These are phyloP conservation scores for Neosilurus mollespiculum DNA, from an alignment of 2,797 vertebrate genomes.

Conservation along the genomic window DNA sequence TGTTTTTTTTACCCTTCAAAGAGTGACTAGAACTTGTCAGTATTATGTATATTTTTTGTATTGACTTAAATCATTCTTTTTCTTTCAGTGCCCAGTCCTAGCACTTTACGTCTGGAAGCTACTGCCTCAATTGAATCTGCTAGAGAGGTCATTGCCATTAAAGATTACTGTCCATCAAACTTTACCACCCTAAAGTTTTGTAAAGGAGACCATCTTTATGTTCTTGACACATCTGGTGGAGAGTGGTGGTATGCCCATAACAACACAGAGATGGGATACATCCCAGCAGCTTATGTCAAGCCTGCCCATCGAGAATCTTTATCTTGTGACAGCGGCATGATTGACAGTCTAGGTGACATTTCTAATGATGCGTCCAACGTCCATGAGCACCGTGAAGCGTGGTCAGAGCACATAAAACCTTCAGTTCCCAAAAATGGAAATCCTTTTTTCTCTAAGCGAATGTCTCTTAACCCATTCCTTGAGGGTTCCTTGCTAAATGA, in stretches of 20 bases:
- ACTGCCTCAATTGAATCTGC: conserved; percentile 83
- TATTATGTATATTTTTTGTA: neutral
- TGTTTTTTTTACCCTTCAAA: neutral
- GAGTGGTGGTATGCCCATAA: conserved; percentile 99
- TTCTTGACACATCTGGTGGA: conserved; percentile 87
- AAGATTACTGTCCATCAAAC: conserved; percentile 92
- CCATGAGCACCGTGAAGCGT: conserved; percentile 84
- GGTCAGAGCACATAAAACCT: conserved; percentile 72
- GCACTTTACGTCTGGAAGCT: conserved; percentile 85
- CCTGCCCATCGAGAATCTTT: conserved; percentile 82
- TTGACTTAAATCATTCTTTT: neutral
- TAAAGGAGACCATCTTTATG: conserved; percentile 92
- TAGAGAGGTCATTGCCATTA: conserved; percentile 91
- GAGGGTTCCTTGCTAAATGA: conserved; percentile 69
- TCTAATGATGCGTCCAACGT: conserved; percentile 83
- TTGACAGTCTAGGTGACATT: conserved; percentile 83
- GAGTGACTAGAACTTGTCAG: neutral
- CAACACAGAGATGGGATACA: conserved; percentile 97
- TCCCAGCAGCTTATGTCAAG: conserved; percentile 91
- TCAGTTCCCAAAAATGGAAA: conserved; percentile 76
- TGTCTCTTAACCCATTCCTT: conserved; percentile 88
- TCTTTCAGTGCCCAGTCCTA: conserved; percentile 87
- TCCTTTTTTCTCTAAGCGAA: conserved; percentile 80
- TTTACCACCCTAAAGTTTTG: conserved; percentile 96
- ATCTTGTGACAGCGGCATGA: conserved; percentile 90